Evolutionary conservation across 2,888 invertebrate genomes (phyloP).

Genomic region (Bhutanitis thaidina): DNA sequence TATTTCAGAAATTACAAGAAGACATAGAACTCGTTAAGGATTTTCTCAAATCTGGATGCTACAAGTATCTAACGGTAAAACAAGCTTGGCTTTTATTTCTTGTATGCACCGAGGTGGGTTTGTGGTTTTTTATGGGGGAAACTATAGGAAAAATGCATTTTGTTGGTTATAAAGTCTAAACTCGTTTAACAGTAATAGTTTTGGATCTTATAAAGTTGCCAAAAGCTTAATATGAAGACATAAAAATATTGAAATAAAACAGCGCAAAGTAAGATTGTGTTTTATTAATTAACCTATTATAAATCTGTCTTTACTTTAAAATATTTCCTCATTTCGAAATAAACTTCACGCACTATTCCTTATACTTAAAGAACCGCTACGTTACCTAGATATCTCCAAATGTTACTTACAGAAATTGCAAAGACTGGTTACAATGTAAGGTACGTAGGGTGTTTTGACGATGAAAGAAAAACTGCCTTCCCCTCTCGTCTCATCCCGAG

Average conservation of each 20-base stretch:
- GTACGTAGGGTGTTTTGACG: too few species aligned
- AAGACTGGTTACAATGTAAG: too few species aligned
- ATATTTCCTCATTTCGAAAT: too few species aligned
- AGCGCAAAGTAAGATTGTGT: background rate
- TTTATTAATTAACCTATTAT: too few species aligned
- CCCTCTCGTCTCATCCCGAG: too few species aligned
- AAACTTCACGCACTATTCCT: too few species aligned
- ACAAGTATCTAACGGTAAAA: slow-evolving; percentile 48
- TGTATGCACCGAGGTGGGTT: slow-evolving; percentile 46
- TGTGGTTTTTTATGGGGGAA: slow-evolving; percentile 67
- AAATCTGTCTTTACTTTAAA: too few species aligned
- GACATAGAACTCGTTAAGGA: slow-evolving; percentile 42
- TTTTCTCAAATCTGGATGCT: slow-evolving; percentile 45
- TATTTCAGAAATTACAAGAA: slow-evolving; percentile 44
- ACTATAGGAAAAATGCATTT: slow-evolving; percentile 62
- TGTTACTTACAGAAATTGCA: too few species aligned
- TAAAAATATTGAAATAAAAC: background rate
- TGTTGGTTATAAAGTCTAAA: slow-evolving; percentile 58
- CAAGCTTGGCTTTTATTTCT: slow-evolving; percentile 58
- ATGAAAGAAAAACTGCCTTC: too few species aligned
- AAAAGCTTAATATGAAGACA: too few species aligned
- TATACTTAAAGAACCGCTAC: too few species aligned
- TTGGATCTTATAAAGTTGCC: background rate
- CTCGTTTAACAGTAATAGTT: background rate
- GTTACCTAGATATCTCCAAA: too few species aligned